Conservation (phyloP, 2,113 vertebrate genomes). For the Corythornis vintsioides region DNA sequence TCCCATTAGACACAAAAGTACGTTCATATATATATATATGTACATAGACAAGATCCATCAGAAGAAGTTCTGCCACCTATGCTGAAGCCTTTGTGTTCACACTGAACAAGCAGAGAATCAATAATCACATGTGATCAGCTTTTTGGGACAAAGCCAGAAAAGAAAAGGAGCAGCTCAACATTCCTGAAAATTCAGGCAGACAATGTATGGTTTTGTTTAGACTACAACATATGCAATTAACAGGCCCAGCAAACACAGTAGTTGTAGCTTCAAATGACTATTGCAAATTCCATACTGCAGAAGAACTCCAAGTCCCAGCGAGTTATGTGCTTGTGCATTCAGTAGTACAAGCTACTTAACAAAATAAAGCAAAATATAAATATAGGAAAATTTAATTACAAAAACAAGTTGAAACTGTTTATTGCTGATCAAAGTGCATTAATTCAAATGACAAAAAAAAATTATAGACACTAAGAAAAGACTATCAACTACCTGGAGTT, state of each 20-base stretch:
- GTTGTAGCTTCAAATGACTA: neutral
- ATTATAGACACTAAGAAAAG: neutral
- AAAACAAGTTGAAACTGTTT: neutral
- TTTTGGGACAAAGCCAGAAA: neutral
- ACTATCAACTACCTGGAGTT: neutral
- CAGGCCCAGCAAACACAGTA: neutral
- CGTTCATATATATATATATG: fast-evolving
- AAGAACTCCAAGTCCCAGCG: neutral
- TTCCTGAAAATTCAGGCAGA: neutral
- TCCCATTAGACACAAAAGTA: neutral
- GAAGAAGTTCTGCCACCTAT: neutral
- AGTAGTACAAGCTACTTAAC: neutral
- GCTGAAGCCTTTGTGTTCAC: neutral
- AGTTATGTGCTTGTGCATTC: neutral
- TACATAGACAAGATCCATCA: neutral
- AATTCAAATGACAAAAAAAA: constrained; percentile 27
- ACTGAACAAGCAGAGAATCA: neutral
- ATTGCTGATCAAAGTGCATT: neutral
- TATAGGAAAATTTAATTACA: neutral
- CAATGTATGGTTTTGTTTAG: neutral
- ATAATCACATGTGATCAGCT: neutral
- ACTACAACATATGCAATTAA: neutral
- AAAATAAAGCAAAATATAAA: neutral
- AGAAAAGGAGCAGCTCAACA: neutral
- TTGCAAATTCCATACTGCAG: neutral